phyloP scores from a whole-genome alignment of 2,888 invertebrate genomes.

The Chrysolina americana region DNA sequence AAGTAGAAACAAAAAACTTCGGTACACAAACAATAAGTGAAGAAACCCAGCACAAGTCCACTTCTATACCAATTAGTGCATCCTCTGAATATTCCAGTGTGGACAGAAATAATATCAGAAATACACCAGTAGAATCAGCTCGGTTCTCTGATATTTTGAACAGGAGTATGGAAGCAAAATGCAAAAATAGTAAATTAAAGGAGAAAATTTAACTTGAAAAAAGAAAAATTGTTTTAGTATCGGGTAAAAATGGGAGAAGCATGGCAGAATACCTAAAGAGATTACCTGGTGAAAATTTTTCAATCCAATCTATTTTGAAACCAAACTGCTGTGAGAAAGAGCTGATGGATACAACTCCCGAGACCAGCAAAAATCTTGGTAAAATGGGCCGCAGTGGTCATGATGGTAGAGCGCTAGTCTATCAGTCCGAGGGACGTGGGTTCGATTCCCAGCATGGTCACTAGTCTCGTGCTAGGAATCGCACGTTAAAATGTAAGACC shows the following conservation, averaged over 20 bases:
- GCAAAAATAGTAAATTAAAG: conserved; percentile 8
- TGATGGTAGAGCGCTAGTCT: no score
- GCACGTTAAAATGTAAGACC: no score
- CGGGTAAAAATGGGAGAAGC: conserved; percentile 27
- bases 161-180: conserved; percentile 12
- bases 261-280: conserved; percentile 23
- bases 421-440: no score
- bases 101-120: neutral
- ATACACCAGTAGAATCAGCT: conserved; percentile 17
- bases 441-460: no score
- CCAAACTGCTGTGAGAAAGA: conserved; percentile 13
- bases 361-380: conserved; percentile 9
- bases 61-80: conserved; percentile 14
- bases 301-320: conserved; percentile 24
- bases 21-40: conserved; percentile 27
- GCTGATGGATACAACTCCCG: conserved; percentile 13
- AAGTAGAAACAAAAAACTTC: conserved; percentile 23
- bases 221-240: conserved; percentile 21
- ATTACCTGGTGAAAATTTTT: neutral
- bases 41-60: conserved; percentile 14
- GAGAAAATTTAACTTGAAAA: neutral
- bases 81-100: conserved; percentile 13
- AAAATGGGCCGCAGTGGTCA: conserved; percentile 3
- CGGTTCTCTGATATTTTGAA: conserved; percentile 1
- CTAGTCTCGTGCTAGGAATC: no score